Base-by-base conservation (phyloP, 2,113 vertebrate genomes). In the Spea bombifrons region DNA sequence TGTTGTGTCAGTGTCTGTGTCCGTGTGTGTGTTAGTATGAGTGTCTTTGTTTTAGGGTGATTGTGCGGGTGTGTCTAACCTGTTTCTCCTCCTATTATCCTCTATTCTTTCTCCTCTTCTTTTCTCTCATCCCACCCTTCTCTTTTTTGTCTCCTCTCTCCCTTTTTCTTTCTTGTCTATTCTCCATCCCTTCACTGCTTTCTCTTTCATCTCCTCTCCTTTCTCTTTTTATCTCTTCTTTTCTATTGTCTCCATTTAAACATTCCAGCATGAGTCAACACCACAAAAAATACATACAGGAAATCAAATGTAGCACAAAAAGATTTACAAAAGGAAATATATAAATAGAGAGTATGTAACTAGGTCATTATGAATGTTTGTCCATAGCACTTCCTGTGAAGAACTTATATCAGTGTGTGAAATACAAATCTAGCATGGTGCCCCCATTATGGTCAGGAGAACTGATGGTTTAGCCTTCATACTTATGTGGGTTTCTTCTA, bases 281-380 rank as follows among this genome's bases (percentile, higher is more conserved):
- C 71, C 78, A 61, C 78, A 80, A 68, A 17, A 80, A 80, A 80
- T 80, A 67, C 78, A 80, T 12, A 66, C 71, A 74, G 71, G 78
- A 80, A 73, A 68, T 73, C 16, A 59, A 63, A 79, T 66, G 43
- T 79, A 79, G 70, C 16, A 73, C 77, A 79, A 44, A 47, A 59
- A 74, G 8, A 63, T 44, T 45, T 45, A 74, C 71, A 72, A 66
- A 73, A 48, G 4, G 50, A 74, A 15, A 80, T 68, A 57, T 43
- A 17, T 61, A 50, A 68, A 16, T 16, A 48, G 30, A 30, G 9
- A 7, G 8, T 16, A n/a, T 17, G 6, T 74, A 74, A 74, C 44
- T 80, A 68, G 78, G 78, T 80, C 78, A 80, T 30, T 45, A 63
- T 30, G 45, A 10, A 8, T 59, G 50, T 71, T 49, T 80, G 45